Conservation (phyloP, 2,113 vertebrate genomes). For the Paratilapia polleni region DNA sequence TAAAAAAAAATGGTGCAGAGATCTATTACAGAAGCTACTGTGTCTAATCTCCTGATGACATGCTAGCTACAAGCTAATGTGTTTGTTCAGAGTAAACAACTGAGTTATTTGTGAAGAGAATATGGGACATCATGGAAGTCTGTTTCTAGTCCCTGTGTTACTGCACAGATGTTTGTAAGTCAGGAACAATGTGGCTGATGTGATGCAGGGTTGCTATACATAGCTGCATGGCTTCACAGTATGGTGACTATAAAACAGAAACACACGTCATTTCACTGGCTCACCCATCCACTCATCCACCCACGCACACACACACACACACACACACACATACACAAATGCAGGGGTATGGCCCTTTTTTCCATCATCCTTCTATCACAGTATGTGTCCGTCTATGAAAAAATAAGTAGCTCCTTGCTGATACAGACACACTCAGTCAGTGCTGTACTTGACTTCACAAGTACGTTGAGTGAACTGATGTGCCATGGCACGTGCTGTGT, state of each 20-base stretch:
- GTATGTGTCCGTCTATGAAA: conserved; percentile 20
- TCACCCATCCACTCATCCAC: neutral
- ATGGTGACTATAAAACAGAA: conserved; percentile 15
- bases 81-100: conserved; percentile 65
- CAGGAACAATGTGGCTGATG: conserved; percentile 11
- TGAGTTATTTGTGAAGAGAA: conserved; percentile 41
- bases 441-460: conserved; percentile 1
- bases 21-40: conserved; percentile 35
- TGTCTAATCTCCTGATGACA: conserved; percentile 50
- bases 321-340: neutral
- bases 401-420: neutral
- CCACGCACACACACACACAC: neutral
- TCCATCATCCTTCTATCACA: neutral
- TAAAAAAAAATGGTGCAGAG: neutral
- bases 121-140: conserved; percentile 4
- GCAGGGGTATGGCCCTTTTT: neutral
- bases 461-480: conserved; percentile 7
- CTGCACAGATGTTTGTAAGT: conserved; percentile 35
- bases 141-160: conserved; percentile 17
- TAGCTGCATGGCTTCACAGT: conserved; percentile 31
- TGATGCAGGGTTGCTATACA: conserved; percentile 38
- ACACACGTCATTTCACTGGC: neutral
- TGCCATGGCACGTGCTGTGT: neutral
- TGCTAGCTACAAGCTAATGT: conserved; percentile 39
- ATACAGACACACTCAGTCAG: neutral